Percentiles rank a stretch among this genome's conserved stretches.
These are phyloP conservation scores for Ibidorhyncha struthersii DNA, from an alignment of 2,113 vertebrate genomes.

Conservation along the genomic window DNA sequence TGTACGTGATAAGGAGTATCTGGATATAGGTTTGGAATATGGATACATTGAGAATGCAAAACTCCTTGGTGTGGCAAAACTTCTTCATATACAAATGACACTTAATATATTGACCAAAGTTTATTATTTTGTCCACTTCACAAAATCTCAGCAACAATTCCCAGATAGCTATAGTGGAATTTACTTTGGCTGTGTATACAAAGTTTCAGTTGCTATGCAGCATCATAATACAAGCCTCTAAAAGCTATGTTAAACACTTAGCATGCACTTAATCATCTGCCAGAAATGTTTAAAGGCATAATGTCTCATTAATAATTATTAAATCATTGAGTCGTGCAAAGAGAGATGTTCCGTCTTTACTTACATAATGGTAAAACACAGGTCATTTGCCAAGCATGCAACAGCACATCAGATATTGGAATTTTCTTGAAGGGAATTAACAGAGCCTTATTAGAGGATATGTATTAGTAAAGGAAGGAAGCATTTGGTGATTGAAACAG, in stretches of 20 bases:
- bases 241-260: slow-evolving; percentile 53
- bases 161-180: slow-evolving; percentile 5
- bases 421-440: slow-evolving; percentile 40
- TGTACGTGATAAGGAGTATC: neutral
- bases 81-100: neutral
- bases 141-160: slow-evolving; percentile 10
- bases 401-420: neutral
- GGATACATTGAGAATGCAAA: neutral
- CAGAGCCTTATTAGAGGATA: neutral
- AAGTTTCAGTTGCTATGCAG: neutral
- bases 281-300: slow-evolving; percentile 59
- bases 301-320: slow-evolving; percentile 67
- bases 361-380: neutral
- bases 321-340: neutral
- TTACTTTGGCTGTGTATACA: slow-evolving; percentile 36
- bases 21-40: neutral
- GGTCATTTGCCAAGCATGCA: neutral
- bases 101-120: neutral
- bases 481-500: neutral
- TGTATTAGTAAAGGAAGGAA: neutral
- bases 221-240: neutral
- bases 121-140: neutral
- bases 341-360: slow-evolving; percentile 7
- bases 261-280: slow-evolving; percentile 29
- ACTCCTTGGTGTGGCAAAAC: neutral